phyloP scores from a whole-genome alignment of 2,888 invertebrate genomes.

The Drosophila pegasa region DNA sequence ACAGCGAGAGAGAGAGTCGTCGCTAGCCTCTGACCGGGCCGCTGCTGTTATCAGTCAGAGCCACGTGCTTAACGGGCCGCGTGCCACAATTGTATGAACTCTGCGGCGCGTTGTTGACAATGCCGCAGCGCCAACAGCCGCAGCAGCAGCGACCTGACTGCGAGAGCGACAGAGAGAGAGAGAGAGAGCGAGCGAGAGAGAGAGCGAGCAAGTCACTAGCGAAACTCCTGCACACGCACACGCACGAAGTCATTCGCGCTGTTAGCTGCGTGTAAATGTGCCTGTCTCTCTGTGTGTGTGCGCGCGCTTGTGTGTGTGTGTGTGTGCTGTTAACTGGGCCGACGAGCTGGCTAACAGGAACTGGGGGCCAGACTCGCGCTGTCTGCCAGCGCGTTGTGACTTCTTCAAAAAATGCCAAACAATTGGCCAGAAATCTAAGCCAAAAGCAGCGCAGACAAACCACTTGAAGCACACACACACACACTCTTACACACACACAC shows the following conservation, averaged over 20 bases:
- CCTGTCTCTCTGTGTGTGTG: not conserved
- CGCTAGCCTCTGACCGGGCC: slow-evolving; percentile 12
- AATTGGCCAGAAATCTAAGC: slow-evolving; percentile 75
- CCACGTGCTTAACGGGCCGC: slow-evolving; percentile 79
- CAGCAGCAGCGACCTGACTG: slow-evolving; percentile 53
- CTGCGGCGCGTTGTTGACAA: slow-evolving; percentile 72
- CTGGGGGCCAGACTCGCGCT: slow-evolving; percentile 47
- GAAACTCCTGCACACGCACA: slow-evolving; percentile 41
- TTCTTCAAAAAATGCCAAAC: slow-evolving; percentile 72
- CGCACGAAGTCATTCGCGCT: slow-evolving; percentile 51
- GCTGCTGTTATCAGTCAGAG: slow-evolving; percentile 71
- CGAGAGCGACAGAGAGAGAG: slow-evolving; percentile 4
- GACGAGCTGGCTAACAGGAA: slow-evolving; percentile 56
- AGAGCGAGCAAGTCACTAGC: slow-evolving; percentile 15
- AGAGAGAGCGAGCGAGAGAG: slow-evolving; percentile 4
- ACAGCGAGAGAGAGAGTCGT: not conserved
- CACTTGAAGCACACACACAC: slow-evolving; percentile 63
- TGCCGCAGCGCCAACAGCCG: slow-evolving; percentile 60
- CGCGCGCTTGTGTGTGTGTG: slow-evolving; percentile 1
- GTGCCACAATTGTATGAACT: slow-evolving; percentile 79
- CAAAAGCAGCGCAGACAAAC: slow-evolving; percentile 64
- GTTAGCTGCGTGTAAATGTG: slow-evolving; percentile 6
- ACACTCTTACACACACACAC: slow-evolving; percentile 20
- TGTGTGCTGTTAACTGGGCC: slow-evolving; percentile 49
- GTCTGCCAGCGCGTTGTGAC: slow-evolving; percentile 60